Percentiles rank a stretch among this genome's conserved stretches.
Evolutionary conservation across 2,797 vertebrate species (phyloP).

Genomic region (Gambusia yucatana): DNA sequence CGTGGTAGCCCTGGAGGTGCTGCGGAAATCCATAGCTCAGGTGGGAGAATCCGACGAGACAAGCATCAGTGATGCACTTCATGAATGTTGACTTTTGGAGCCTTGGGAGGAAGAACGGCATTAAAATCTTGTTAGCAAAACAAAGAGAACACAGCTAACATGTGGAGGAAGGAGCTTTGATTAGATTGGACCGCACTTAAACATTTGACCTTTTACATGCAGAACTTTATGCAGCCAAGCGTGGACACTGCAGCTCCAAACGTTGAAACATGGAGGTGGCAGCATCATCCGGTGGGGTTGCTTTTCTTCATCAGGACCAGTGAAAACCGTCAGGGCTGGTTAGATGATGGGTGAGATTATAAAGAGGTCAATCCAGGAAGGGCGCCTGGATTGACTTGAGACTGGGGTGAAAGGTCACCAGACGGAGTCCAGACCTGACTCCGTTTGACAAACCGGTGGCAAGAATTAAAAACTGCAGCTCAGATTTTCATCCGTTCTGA

Average conservation of each 20-base stretch:
- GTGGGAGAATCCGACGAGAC: background rate
- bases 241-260: background rate
- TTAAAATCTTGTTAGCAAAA: too few species aligned
- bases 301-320: background rate
- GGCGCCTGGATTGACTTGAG: background rate
- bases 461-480: background rate
- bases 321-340: background rate
- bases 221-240: background rate
- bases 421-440: background rate
- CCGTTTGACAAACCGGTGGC: background rate
- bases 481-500: background rate
- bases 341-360: background rate
- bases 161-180: background rate
- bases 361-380: background rate
- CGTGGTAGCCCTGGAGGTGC: background rate
- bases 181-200: background rate
- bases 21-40: background rate
- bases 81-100: background rate
- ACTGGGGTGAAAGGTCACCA: background rate
- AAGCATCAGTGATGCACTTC: background rate
- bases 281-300: background rate
- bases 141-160: background rate
- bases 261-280: background rate
- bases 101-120: background rate
- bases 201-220: background rate